These are phyloP conservation scores for Corbicula japonica DNA, from an alignment of 2,888 invertebrate genomes.

Conservation along the genomic window DNA sequence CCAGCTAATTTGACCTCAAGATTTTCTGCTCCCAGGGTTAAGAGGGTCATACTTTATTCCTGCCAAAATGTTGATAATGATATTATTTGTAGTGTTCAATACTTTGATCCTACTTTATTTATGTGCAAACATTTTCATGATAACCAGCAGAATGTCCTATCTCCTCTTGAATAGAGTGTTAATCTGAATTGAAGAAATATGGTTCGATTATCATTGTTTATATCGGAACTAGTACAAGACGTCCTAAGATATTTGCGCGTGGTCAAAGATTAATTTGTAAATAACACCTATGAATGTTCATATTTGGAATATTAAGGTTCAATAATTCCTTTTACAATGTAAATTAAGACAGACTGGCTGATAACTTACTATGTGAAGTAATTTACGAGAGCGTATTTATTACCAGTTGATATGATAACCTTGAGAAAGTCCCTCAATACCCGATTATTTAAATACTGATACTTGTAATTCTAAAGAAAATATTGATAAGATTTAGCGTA, in stretches of 20 bases:
- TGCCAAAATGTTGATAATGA: too few species aligned
- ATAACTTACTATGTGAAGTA: too few species aligned
- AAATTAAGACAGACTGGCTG: too few species aligned
- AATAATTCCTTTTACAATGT: background rate
- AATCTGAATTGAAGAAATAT: conserved; percentile 19
- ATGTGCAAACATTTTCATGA: conserved; percentile 25
- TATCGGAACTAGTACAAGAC: conserved; percentile 11
- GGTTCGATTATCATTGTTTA: conserved; percentile 2
- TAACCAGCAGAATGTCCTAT: conserved; percentile 5
- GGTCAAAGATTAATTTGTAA: conserved; percentile 20
- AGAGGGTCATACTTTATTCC: too few species aligned
- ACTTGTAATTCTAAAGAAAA: background rate
- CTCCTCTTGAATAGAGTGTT: conserved; percentile 6
- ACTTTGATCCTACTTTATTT: conserved; percentile 23
- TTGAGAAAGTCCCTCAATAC: conserved; percentile 28
- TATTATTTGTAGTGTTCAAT: too few species aligned
- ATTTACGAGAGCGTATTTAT: too few species aligned
- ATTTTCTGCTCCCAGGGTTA: too few species aligned
- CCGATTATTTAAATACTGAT: background rate
- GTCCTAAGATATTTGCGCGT: conserved; percentile 13
- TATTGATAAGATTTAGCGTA: conserved; percentile 7
- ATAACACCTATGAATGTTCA: conserved; percentile 17
- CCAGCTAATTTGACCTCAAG: too few species aligned
- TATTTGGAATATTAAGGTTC: conserved; percentile 15
- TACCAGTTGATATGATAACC: background rate